These are phyloP conservation scores for Ectemnius cavifrons DNA, from an alignment of 2,888 invertebrate genomes.

Conservation along the genomic window DNA sequence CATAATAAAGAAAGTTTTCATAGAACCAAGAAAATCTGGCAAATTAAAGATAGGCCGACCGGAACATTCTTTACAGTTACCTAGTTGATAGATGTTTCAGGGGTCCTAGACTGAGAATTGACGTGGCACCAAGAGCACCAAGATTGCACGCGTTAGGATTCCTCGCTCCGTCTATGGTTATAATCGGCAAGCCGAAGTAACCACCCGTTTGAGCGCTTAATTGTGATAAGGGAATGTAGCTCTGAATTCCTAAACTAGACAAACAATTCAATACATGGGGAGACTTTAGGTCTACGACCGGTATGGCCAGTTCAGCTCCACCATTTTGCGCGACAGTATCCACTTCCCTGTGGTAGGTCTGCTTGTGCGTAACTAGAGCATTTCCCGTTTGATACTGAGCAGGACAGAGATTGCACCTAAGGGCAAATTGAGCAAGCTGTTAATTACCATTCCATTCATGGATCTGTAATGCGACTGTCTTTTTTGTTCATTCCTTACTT, in stretches of 20 bases:
- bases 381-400: conserved; percentile 85
- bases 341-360: conserved; percentile 81
- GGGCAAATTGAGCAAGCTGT: background rate
- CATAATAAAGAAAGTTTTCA: no score
- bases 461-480: background rate
- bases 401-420: conserved; percentile 84
- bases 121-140: conserved; percentile 84
- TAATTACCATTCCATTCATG: background rate
- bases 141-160: conserved; percentile 81
- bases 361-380: conserved; percentile 82
- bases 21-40: conserved; percentile 24
- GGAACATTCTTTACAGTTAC: conserved; percentile 67
- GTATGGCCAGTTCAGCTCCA: conserved; percentile 84
- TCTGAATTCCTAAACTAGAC: conserved; percentile 84
- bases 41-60: conserved; percentile 28
- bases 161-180: conserved; percentile 83
- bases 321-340: conserved; percentile 70
- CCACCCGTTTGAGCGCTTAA: conserved; percentile 81
- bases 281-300: conserved; percentile 86
- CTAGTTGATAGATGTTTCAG: conserved; percentile 80
- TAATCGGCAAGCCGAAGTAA: conserved; percentile 86
- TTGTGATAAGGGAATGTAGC: conserved; percentile 86
- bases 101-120: conserved; percentile 86
- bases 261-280: conserved; percentile 83
- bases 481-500: conserved; percentile 66